phyloP scores from a whole-genome alignment of 2,888 invertebrate genomes.

The Lymantria dispar region DNA sequence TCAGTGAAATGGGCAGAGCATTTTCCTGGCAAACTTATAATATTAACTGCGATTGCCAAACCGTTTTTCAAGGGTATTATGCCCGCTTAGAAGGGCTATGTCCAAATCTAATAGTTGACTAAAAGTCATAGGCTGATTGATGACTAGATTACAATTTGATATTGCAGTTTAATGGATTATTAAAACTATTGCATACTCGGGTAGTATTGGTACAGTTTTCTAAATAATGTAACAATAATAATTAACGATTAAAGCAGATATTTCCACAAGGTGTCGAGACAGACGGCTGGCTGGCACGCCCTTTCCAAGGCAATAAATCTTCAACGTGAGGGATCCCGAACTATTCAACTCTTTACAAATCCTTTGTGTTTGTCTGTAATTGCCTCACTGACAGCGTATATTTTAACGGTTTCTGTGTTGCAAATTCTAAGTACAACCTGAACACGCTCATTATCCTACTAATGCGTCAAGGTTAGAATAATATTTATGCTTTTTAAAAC shows the following conservation, averaged over 20 bases:
- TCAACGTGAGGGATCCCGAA: conserved; percentile 33
- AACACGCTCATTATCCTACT: conserved; percentile 35
- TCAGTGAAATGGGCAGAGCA: too few species aligned
- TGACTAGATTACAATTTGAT: too few species aligned
- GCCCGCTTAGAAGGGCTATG: too few species aligned
- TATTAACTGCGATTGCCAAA: too few species aligned
- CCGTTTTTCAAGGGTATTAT: too few species aligned
- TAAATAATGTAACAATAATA: conserved; percentile 10
- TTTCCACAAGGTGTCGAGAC: conserved; percentile 34
- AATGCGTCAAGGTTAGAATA: conserved; percentile 46
- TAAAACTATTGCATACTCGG: too few species aligned
- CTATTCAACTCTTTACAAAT: conserved; percentile 37
- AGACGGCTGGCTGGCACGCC: conserved; percentile 16
- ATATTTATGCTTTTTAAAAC: conserved; percentile 31
- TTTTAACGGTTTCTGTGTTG: conserved; percentile 59
- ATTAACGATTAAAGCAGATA: conserved; percentile 20
- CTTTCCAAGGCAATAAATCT: conserved; percentile 45
- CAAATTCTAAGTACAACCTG: conserved; percentile 49
- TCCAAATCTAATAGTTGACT: too few species aligned
- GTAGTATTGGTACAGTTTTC: too few species aligned
- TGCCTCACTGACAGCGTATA: conserved; percentile 35
- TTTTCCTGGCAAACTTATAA: too few species aligned
- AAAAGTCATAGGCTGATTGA: too few species aligned
- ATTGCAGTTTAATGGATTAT: too few species aligned
- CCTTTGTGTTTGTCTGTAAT: conserved; percentile 52